Percentiles rank a stretch among this genome's conserved stretches.
Conservation (phyloP, 2,888 invertebrate species). For the Troides oblongomaculatus region DNA sequence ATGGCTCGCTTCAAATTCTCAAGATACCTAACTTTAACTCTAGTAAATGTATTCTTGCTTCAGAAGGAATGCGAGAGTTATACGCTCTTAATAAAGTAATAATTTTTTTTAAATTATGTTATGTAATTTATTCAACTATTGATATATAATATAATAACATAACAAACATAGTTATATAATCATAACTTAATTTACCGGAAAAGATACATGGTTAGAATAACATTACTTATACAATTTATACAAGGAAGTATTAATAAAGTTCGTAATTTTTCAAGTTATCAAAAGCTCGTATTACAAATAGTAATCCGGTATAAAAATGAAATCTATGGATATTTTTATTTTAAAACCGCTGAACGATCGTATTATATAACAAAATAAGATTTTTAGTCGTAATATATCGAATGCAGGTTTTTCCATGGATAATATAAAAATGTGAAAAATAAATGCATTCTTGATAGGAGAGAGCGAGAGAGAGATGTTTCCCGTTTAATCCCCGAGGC, state of each 20-base stretch:
- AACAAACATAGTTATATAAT: too few species aligned
- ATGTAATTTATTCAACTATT: not conserved
- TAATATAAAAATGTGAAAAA: not conserved
- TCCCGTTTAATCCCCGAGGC: constrained; percentile 49
- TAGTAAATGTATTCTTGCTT: constrained; percentile 49
- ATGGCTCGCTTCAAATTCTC: constrained; percentile 54
- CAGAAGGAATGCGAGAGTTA: constrained; percentile 29
- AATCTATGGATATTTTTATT: too few species aligned
- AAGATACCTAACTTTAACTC: constrained; percentile 59
- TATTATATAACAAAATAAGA: not conserved
- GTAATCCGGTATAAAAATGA: too few species aligned
- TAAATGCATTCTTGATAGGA: not conserved
- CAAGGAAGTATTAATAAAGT: too few species aligned
- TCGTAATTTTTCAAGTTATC: too few species aligned
- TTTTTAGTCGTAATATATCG: not conserved
- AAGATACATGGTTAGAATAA: too few species aligned
- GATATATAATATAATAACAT: too few species aligned
- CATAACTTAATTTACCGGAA: too few species aligned
- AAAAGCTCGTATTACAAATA: too few species aligned
- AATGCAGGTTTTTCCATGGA: too few species aligned
- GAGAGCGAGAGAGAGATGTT: not conserved
- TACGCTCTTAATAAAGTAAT: constrained; percentile 15
- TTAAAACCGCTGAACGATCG: too few species aligned
- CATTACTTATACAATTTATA: too few species aligned
- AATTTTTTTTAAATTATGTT: not conserved